Evolutionary conservation across 2,888 invertebrate species (phyloP).

Genomic region (Leptopilina syphax): DNA sequence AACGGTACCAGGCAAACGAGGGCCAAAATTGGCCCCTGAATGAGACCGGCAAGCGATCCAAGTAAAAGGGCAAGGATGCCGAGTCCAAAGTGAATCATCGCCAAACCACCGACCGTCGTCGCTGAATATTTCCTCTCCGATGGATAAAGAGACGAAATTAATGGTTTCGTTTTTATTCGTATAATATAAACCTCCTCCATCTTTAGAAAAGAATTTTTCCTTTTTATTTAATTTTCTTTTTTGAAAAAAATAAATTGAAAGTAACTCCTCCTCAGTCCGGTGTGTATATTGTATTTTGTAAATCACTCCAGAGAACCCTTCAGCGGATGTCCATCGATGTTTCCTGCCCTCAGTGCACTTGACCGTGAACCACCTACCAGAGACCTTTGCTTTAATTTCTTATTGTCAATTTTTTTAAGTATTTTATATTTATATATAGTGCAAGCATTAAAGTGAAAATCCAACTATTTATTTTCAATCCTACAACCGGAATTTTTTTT

Average conservation of each 20-base stretch:
- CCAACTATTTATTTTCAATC: too few relatives aligned
- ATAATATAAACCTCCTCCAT: conserved; percentile 85
- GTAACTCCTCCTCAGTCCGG: conserved; percentile 31
- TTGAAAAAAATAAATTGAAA: conserved; percentile 21
- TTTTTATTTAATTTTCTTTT: not conserved
- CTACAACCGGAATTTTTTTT: too few relatives aligned
- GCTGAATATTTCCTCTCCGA: conserved; percentile 84
- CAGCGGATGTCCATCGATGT: conserved; percentile 53
- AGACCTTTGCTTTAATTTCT: not conserved
- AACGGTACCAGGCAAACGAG: conserved; percentile 63
- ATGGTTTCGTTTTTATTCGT: conserved; percentile 82
- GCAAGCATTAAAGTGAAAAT: too few relatives aligned
- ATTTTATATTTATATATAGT: not conserved
- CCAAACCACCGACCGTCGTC: conserved; percentile 82
- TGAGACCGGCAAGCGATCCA: conserved; percentile 78
- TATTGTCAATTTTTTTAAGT: not conserved
- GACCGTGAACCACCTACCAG: conserved; percentile 52
- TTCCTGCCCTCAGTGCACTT: conserved; percentile 53
- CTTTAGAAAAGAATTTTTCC: conserved; percentile 20
- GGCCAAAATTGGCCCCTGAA: conserved; percentile 65
- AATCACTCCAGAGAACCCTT: conserved; percentile 33
- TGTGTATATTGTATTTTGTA: conserved; percentile 13
- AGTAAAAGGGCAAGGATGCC: conserved; percentile 80
- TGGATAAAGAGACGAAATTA: conserved; percentile 81
- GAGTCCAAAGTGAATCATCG: conserved; percentile 82